These are phyloP conservation scores for Dermochelys coriacea DNA, from an alignment of 2,797 vertebrate genomes.

Conservation along the genomic window DNA sequence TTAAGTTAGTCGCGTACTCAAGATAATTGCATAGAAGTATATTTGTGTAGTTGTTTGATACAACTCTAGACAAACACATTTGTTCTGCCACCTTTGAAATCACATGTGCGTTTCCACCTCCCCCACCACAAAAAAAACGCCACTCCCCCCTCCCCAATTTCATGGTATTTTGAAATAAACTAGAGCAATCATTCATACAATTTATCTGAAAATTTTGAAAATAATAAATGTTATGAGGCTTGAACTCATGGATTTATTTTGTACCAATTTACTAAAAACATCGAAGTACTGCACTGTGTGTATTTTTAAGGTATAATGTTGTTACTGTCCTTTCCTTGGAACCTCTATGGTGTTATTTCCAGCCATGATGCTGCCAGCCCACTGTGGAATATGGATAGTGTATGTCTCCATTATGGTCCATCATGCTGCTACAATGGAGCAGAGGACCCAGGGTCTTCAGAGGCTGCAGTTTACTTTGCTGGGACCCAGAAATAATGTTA, in stretches of 20 bases:
- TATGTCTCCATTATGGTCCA: too few relatives aligned
- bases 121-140: background rate
- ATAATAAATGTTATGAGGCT: constrained; percentile 11
- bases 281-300: background rate
- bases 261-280: background rate
- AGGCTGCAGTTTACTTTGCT: too few relatives aligned
- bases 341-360: background rate
- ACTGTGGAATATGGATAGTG: too few relatives aligned
- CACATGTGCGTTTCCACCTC: background rate
- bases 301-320: constrained; percentile 15
- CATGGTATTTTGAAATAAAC: background rate
- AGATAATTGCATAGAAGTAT: background rate
- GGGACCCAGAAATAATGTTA: too few relatives aligned
- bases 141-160: background rate
- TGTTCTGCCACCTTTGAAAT: background rate
- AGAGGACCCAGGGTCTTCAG: too few relatives aligned
- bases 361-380: too few relatives aligned
- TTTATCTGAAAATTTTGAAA: constrained; percentile 24
- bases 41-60: background rate
- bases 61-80: background rate
- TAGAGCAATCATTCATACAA: too few relatives aligned
- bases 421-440: too few relatives aligned
- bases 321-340: background rate
- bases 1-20: background rate
- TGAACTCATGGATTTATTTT: constrained; percentile 32